phyloP scores from a whole-genome alignment of 2,888 invertebrate species.

The Volucella zonaria region DNA sequence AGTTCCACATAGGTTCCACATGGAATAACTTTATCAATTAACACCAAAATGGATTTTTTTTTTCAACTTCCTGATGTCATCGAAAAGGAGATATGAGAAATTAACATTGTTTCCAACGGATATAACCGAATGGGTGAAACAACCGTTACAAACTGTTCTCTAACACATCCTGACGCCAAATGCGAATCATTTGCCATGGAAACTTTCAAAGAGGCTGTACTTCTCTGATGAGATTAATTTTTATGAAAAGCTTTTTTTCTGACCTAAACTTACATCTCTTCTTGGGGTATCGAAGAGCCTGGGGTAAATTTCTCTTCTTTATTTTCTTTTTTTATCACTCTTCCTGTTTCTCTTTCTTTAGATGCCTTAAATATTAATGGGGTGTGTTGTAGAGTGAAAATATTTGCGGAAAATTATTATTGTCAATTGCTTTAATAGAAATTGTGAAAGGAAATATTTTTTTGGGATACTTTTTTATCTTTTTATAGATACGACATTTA shows the following conservation, averaged over 20 bases:
- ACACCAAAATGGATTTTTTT: conserved; percentile 13
- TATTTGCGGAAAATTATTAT: conserved; percentile 17
- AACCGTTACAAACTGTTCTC: conserved; percentile 57
- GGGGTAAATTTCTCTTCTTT: not conserved
- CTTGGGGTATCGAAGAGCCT: conserved; percentile 11
- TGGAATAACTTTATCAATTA: conserved; percentile 21
- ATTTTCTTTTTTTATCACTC: not conserved
- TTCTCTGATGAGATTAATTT: conserved; percentile 46
- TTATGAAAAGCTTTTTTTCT: conserved; percentile 48
- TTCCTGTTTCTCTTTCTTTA: conserved; percentile 8
- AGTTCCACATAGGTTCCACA: conserved; percentile 70
- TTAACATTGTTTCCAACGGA: conserved; percentile 12
- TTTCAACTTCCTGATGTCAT: conserved; percentile 60
- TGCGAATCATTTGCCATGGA: conserved; percentile 50
- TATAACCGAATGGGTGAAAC: conserved; percentile 39
- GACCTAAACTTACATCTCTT: conserved; percentile 46
- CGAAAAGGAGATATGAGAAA: conserved; percentile 6
- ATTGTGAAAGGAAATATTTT: no score
- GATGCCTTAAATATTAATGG: conserved; percentile 17
- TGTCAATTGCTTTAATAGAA: no score
- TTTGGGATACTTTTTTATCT: no score
- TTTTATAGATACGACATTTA: no score
- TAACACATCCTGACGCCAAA: conserved; percentile 67
- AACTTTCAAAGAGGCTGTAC: conserved; percentile 68
- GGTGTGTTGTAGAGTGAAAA: conserved; percentile 23